These are phyloP conservation scores for Gallinago jamesoni DNA, from an alignment of 2,113 vertebrate species.

Conservation along the genomic window DNA sequence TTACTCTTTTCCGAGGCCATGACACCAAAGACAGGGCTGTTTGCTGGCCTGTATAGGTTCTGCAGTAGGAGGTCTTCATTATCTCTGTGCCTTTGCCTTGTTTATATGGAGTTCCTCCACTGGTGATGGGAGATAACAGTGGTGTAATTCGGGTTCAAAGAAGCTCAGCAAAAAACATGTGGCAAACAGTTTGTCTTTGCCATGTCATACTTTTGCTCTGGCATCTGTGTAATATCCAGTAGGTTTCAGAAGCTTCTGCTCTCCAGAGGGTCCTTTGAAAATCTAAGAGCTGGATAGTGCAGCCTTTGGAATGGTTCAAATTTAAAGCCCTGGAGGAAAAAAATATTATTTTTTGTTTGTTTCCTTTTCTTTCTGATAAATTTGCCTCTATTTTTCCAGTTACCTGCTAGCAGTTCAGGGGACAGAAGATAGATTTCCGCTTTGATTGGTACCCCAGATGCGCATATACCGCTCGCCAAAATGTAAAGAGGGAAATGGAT, in stretches of 20 bases:
- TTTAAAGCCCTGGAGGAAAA: background rate
- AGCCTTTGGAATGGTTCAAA: background rate
- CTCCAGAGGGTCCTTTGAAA: background rate
- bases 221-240: background rate
- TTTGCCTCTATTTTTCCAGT: too few relatives aligned
- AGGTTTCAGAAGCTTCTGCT: background rate
- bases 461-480: fast-evolving
- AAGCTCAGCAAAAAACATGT: background rate
- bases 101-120: background rate
- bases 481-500: background rate
- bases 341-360: background rate
- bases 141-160: background rate
- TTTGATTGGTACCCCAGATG: background rate
- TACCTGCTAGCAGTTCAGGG: background rate
- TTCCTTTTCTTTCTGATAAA: background rate
- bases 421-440: background rate
- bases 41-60: background rate
- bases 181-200: background rate
- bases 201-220: background rate
- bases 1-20: background rate
- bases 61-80: background rate
- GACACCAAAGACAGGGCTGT: background rate
- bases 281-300: background rate
- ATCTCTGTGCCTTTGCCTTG: background rate
- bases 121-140: background rate